Evolutionary conservation across 1,140 invertebrate genomes (phyloP).

Genomic region (Rhizoglyphus robini): DNA sequence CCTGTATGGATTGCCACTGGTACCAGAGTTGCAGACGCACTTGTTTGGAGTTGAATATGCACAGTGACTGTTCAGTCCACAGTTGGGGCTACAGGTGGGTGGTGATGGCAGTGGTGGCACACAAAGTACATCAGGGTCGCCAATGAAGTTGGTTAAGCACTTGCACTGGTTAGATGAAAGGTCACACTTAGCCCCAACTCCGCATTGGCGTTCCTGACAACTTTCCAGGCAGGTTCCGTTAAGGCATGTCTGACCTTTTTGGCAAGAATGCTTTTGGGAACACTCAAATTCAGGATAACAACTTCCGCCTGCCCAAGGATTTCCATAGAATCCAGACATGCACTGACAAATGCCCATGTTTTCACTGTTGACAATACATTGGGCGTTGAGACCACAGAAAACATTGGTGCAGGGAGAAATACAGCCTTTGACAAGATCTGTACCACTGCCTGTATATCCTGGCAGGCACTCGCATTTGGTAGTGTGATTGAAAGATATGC

Average conservation of each 20-base stretch:
- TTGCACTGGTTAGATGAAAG: conserved; percentile 61
- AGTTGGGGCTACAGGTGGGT: conserved; percentile 60
- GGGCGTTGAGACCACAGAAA: conserved; percentile 61
- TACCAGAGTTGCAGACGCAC: conserved; percentile 68
- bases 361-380: conserved; percentile 66
- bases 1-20: conserved; percentile 70
- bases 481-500: conserved; percentile 70
- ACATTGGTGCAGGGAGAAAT: conserved; percentile 51
- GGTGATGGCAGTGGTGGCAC: conserved; percentile 72
- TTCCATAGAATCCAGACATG: conserved; percentile 64
- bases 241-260: conserved; percentile 60
- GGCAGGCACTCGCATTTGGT: conserved; percentile 71
- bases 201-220: conserved; percentile 67
- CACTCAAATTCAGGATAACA: conserved; percentile 51
- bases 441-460: conserved; percentile 44
- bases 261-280: conserved; percentile 53
- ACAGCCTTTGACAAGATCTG: conserved; percentile 27
- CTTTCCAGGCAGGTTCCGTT: conserved; percentile 55
- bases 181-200: conserved; percentile 65
- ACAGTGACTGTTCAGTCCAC: conserved; percentile 69
- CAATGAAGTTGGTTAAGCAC: conserved; percentile 69
- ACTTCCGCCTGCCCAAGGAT: conserved; percentile 72
- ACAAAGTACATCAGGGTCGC: conserved; percentile 71
- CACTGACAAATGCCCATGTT: conserved; percentile 71
- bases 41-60: conserved; percentile 58